phyloP scores from a whole-genome alignment of 2,888 invertebrate genomes.

The Lobophora halterata region DNA sequence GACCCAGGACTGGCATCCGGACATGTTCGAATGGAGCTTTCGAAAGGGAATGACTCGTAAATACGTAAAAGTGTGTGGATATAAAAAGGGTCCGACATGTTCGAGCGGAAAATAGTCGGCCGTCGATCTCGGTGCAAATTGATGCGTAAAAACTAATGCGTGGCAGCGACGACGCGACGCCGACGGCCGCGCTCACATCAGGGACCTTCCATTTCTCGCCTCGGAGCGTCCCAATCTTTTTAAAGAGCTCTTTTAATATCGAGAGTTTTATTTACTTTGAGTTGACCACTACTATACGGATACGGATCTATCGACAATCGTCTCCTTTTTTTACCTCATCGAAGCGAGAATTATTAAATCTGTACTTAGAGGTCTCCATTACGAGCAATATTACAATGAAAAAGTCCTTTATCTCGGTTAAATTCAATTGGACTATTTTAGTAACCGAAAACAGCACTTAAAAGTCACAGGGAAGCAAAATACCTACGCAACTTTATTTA shows the following conservation, averaged over 20 bases:
- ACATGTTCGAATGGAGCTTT: slow-evolving; percentile 8
- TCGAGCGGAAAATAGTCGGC: slow-evolving; percentile 18
- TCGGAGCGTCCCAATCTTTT: slow-evolving; percentile 44
- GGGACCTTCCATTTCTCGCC: slow-evolving; percentile 61
- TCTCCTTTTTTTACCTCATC: slow-evolving; percentile 32
- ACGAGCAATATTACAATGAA: too few relatives aligned
- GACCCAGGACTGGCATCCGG: slow-evolving; percentile 1
- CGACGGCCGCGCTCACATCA: slow-evolving; percentile 30
- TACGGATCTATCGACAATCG: slow-evolving; percentile 34
- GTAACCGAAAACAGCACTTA: too few relatives aligned
- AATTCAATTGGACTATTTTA: too few relatives aligned
- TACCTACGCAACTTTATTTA: too few relatives aligned
- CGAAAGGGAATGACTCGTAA: slow-evolving; percentile 8
- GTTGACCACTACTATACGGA: slow-evolving; percentile 18
- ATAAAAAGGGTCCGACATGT: slow-evolving; percentile 8
- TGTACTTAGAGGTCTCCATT: too few relatives aligned
- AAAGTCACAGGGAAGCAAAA: too few relatives aligned
- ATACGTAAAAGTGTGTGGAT: slow-evolving; percentile 1
- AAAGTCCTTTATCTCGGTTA: too few relatives aligned
- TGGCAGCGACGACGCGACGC: slow-evolving; percentile 34
- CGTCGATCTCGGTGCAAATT: slow-evolving; percentile 18
- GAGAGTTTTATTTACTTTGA: slow-evolving; percentile 46
- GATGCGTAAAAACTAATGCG: slow-evolving; percentile 50
- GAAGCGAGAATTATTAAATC: too few relatives aligned
- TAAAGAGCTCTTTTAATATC: slow-evolving; percentile 48